phyloP scores from a whole-genome alignment of 1,140 invertebrate genomes.

The Pomacea maculata region DNA sequence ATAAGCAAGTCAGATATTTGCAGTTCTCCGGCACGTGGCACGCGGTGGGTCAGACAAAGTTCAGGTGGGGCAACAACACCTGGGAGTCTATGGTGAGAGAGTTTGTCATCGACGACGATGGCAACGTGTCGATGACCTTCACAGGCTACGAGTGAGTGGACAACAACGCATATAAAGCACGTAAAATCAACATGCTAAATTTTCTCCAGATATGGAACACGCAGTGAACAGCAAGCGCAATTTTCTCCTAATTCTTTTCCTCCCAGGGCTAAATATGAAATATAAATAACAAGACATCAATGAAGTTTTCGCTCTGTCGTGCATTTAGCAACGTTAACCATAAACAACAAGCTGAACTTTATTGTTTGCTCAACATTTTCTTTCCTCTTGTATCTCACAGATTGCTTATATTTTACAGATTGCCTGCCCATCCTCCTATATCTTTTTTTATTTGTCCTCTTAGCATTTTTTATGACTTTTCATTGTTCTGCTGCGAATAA shows the following conservation, averaged over 20 bases:
- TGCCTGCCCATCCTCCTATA: not conserved
- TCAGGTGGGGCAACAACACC: constrained; percentile 18
- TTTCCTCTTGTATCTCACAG: too few relatives aligned
- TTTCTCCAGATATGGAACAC: too few relatives aligned
- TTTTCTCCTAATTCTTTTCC: too few relatives aligned
- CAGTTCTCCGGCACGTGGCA: constrained; percentile 22
- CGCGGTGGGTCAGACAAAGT: constrained; percentile 11
- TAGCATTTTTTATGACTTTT: not conserved
- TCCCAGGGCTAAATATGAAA: too few relatives aligned
- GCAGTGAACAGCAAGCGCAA: too few relatives aligned
- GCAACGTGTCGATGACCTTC: constrained; percentile 14
- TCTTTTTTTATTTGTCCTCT: not conserved
- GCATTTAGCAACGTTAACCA: not conserved
- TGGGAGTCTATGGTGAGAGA: constrained; percentile 11
- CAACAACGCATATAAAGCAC: too few relatives aligned
- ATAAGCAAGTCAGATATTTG: not conserved
- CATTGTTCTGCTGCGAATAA: not conserved
- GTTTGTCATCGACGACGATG: constrained; percentile 1
- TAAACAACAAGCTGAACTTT: not conserved
- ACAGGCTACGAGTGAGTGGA: constrained; percentile 17
- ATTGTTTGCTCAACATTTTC: not conserved
- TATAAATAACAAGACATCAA: too few relatives aligned
- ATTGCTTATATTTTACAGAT: not conserved
- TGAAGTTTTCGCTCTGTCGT: too few relatives aligned
- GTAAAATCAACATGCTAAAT: too few relatives aligned